Conservation (phyloP, 2,888 invertebrate species). For the Platycnemis pennipes region DNA sequence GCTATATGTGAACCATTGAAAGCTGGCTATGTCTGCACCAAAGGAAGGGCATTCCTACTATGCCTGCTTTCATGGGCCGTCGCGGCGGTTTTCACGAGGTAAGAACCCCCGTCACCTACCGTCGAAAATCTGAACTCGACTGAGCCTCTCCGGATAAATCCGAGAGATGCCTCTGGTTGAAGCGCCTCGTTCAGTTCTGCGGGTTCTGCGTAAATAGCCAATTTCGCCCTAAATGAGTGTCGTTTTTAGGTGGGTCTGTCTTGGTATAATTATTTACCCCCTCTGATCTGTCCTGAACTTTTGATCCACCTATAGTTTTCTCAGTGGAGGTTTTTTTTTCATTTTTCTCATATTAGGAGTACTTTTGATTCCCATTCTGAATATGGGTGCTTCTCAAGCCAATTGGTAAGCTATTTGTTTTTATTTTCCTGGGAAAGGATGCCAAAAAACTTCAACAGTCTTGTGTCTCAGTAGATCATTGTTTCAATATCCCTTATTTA, state of each 20-base stretch:
- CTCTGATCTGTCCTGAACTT: neutral
- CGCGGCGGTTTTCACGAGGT: constrained; percentile 93
- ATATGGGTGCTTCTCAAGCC: neutral
- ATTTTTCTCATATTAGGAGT: neutral
- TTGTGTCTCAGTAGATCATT: too few relatives aligned
- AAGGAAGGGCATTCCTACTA: constrained; percentile 90
- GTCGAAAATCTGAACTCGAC: neutral
- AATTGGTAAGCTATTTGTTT: neutral
- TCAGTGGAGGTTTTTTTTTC: neutral
- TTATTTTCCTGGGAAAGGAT: too few relatives aligned
- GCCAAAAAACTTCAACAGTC: too few relatives aligned
- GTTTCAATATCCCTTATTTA: too few relatives aligned
- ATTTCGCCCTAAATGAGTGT: neutral
- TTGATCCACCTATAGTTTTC: neutral
- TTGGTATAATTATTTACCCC: too few relatives aligned
- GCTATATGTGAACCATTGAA: constrained; percentile 96
- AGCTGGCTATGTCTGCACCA: constrained; percentile 94
- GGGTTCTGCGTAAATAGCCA: neutral
- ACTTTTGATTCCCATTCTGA: neutral
- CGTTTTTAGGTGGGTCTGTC: neutral
- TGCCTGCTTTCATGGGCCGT: constrained; percentile 92
- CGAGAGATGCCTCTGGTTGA: constrained; percentile 29
- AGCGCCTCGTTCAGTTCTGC: neutral
- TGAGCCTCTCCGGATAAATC: neutral
- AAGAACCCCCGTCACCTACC: constrained; percentile 76